These are phyloP conservation scores for Ypsolopha sequella DNA, from an alignment of 2,888 invertebrate genomes.

Conservation along the genomic window DNA sequence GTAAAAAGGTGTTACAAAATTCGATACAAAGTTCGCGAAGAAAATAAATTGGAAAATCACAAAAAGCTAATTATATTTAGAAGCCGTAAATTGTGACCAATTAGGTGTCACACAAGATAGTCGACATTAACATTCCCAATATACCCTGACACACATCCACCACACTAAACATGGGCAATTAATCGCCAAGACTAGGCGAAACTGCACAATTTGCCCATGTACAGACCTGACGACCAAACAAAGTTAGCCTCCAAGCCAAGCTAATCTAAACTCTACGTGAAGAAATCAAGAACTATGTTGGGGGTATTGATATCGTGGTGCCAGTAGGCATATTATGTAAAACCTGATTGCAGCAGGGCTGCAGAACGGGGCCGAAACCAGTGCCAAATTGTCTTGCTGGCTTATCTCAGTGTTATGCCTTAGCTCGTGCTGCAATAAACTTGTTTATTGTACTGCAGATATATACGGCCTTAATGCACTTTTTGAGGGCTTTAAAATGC, in stretches of 20 bases:
- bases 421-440: conserved; percentile 52
- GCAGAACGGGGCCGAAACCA: conserved; percentile 54
- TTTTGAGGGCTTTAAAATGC: background rate
- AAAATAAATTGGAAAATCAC: too few relatives aligned
- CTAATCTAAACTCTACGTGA: too few relatives aligned
- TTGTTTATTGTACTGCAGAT: conserved; percentile 43
- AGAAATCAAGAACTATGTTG: too few relatives aligned
- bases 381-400: conserved; percentile 68
- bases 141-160: conserved; percentile 1
- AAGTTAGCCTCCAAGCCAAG: too few relatives aligned
- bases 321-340: conserved; percentile 2
- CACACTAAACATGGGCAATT: background rate
- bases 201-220: too few relatives aligned
- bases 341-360: conserved; percentile 18
- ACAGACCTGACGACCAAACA: too few relatives aligned
- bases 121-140: background rate
- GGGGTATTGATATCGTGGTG: background rate
- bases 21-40: too few relatives aligned
- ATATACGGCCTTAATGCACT: conserved; percentile 29
- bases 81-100: too few relatives aligned
- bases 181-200: background rate
- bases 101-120: too few relatives aligned
- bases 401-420: conserved; percentile 64
- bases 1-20: too few relatives aligned
- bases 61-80: too few relatives aligned